phyloP scores from a whole-genome alignment of 2,113 vertebrate species.

The Merops nubicus region DNA sequence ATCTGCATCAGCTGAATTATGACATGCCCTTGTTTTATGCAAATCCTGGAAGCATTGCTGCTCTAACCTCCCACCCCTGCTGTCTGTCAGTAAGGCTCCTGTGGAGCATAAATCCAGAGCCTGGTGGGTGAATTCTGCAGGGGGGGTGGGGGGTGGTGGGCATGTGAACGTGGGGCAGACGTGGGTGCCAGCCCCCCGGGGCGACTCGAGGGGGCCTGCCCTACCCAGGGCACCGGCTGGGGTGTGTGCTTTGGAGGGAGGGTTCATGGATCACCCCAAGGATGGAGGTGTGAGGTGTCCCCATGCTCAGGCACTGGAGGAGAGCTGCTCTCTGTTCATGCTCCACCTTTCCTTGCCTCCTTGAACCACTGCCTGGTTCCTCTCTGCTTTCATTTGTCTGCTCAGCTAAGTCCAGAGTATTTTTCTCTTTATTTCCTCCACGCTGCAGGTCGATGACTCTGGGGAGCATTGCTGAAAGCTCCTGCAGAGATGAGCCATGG shows the following conservation, averaged over 20 bases:
- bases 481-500: not conserved
- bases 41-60: slow-evolving; percentile 55
- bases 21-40: slow-evolving; percentile 66
- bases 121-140: not conserved
- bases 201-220: not conserved
- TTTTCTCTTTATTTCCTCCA: not conserved
- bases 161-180: fast-evolving
- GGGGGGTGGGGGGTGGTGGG: fast-evolving
- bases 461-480: not conserved
- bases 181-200: not conserved
- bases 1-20: slow-evolving; percentile 58
- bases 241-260: not conserved
- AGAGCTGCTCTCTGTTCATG: fast-evolving
- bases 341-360: not conserved
- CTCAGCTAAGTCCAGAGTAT: too few species aligned
- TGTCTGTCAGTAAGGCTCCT: slow-evolving; percentile 42
- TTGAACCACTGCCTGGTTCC: fast-evolving
- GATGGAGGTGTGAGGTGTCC: not conserved
- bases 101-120: slow-evolving; percentile 8
- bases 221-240: not conserved
- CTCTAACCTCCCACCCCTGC: slow-evolving; percentile 41
- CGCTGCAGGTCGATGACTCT: not conserved
- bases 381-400: not conserved
- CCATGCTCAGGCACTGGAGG: fast-evolving
- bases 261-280: fast-evolving